Conservation (phyloP, 2,113 vertebrate species). For the Gymnogyps californianus region DNA sequence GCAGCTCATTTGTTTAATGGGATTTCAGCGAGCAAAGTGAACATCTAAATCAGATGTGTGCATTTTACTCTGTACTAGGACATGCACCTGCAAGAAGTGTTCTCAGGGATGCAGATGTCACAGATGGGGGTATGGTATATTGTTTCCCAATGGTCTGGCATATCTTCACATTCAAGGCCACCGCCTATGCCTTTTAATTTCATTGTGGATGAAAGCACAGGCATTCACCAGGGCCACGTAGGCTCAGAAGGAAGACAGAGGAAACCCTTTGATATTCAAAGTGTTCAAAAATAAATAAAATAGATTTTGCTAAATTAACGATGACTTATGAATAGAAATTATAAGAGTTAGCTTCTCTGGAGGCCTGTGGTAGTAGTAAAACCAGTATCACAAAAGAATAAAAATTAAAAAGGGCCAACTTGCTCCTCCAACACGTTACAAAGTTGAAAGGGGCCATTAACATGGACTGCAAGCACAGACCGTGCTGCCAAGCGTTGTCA, state of each 20-base stretch:
- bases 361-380: neutral
- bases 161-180: neutral
- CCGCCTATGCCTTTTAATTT: neutral
- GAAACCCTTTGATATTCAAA: conserved; percentile 1
- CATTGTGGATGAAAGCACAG: neutral
- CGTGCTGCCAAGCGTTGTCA: neutral
- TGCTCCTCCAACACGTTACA: neutral
- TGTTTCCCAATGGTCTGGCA: neutral
- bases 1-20: neutral
- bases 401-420: neutral
- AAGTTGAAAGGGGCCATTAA: neutral
- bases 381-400: neutral
- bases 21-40: neutral
- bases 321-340: neutral
- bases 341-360: neutral
- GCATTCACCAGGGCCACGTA: neutral
- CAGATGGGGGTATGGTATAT: fast-evolving
- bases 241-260: neutral
- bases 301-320: neutral
- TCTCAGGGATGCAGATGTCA: neutral
- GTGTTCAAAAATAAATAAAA: neutral
- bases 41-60: neutral
- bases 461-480: neutral
- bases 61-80: neutral
- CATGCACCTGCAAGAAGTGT: neutral